A percentile compares a stretch with the other conserved stretches of the same genome.
Conservation (phyloP, 2,888 invertebrate genomes). For the Troglohyphantes excavatus region DNA sequence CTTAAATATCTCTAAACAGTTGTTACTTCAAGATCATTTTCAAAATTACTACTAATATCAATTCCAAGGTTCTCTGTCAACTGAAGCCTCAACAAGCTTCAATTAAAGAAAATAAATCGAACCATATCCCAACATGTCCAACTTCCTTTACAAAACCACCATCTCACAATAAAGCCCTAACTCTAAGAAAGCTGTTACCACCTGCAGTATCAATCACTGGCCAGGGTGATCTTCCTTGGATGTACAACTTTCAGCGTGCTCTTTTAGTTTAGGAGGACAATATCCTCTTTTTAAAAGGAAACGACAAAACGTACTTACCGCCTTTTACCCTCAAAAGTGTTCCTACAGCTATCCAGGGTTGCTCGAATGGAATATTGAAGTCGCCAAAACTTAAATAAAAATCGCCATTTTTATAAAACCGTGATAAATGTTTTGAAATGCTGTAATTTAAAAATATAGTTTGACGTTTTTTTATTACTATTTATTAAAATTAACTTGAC, state of each 20-base stretch:
- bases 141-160: background rate
- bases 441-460: too few relatives aligned
- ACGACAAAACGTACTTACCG: conserved; percentile 69
- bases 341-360: too few relatives aligned
- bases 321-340: background rate
- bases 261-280: background rate
- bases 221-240: background rate
- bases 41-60: too few relatives aligned
- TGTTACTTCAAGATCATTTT: too few relatives aligned
- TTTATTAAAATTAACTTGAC: too few relatives aligned
- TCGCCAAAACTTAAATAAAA: background rate
- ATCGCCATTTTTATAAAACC: too few relatives aligned
- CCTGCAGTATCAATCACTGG: conserved; percentile 17
- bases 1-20: too few relatives aligned
- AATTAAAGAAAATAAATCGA: background rate
- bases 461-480: too few relatives aligned
- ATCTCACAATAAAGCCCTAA: background rate
- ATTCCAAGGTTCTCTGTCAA: background rate
- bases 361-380: too few relatives aligned
- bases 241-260: background rate
- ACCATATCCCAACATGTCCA: background rate
- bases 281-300: conserved; percentile 19
- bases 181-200: background rate
- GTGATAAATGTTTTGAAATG: too few relatives aligned
- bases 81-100: background rate